Evolutionary conservation across 2,797 vertebrate genomes (phyloP).

Genomic region (Xenopus petersii): DNA sequence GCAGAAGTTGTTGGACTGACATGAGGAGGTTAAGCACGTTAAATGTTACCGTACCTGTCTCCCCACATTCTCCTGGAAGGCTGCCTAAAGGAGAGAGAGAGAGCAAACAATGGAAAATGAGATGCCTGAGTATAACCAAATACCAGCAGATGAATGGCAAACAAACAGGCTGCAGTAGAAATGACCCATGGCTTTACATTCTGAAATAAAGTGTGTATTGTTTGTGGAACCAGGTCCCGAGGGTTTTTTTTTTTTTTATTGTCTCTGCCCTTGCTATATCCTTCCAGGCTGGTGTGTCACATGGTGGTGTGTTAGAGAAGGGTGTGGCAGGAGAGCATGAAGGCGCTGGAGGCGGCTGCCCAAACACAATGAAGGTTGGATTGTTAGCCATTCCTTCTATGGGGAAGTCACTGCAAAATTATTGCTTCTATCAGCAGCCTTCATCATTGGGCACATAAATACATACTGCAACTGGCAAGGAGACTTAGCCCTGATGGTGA

Average conservation of each 20-base stretch:
- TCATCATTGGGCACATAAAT: too few relatives aligned
- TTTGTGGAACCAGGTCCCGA: conserved; percentile 52
- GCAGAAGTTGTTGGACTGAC: not conserved
- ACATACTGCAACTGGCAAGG: too few relatives aligned
- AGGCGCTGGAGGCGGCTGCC: too few relatives aligned
- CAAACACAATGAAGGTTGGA: too few relatives aligned
- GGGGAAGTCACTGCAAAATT: too few relatives aligned
- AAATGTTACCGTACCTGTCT: conserved; percentile 84
- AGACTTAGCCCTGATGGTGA: too few relatives aligned
- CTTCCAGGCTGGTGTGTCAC: conserved; percentile 46
- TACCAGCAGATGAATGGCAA: conserved; percentile 60
- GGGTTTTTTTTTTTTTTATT: conserved; percentile 11
- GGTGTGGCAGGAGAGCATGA: too few relatives aligned
- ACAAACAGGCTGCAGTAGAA: conserved; percentile 57
- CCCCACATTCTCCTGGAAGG: conserved; percentile 99
- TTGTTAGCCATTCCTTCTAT: too few relatives aligned
- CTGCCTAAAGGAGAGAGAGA: conserved; percentile 76
- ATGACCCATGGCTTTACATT: conserved; percentile 68
- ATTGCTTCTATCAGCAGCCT: too few relatives aligned
- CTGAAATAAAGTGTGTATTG: conserved; percentile 59
- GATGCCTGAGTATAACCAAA: conserved; percentile 62
- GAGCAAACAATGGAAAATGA: conserved; percentile 67
- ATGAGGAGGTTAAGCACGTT: not conserved
- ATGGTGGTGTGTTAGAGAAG: too few relatives aligned
- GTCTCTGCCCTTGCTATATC: conserved; percentile 39